Evolutionary conservation across 2,113 vertebrate species (phyloP).

Genomic region (Periophthalmodon schlosseri): DNA sequence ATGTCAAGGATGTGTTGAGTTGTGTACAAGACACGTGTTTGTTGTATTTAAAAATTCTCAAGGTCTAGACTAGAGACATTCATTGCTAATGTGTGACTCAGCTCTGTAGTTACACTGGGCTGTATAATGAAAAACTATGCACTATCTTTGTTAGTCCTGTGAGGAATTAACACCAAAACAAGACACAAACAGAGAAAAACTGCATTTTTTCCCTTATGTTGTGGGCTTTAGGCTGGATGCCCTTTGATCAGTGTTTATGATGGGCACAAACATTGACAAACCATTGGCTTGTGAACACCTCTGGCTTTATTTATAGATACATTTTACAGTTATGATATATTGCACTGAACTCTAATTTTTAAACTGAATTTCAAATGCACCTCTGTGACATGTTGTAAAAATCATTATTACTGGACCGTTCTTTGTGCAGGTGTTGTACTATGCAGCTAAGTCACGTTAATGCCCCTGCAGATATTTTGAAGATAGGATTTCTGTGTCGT

Average conservation of each 20-base stretch:
- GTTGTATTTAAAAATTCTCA: constrained; percentile 24
- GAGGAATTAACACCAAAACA: neutral
- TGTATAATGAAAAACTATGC: constrained; percentile 12
- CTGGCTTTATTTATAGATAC: neutral
- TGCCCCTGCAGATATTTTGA: constrained; percentile 17
- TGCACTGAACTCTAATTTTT: neutral
- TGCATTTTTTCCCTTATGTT: neutral
- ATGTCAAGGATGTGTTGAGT: neutral
- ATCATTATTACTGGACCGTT: neutral
- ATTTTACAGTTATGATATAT: neutral
- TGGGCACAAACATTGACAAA: neutral
- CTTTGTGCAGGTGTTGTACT: constrained; percentile 22
- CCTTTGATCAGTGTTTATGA: neutral
- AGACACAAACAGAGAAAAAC: neutral
- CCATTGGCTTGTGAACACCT: neutral
- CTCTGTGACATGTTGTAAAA: neutral
- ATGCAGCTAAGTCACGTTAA: constrained; percentile 29
- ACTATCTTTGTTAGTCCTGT: constrained; percentile 12
- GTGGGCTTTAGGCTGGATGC: neutral
- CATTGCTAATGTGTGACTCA: constrained; percentile 25
- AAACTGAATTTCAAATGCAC: neutral
- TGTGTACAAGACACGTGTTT: constrained; percentile 18
- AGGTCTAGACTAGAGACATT: constrained; percentile 12
- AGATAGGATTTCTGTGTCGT: constrained; percentile 23
- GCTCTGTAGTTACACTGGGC: constrained; percentile 30